Percentiles rank a stretch among this genome's conserved stretches.
Evolutionary conservation across 2,113 vertebrate species (phyloP).

Genomic region (Capra hircus): DNA sequence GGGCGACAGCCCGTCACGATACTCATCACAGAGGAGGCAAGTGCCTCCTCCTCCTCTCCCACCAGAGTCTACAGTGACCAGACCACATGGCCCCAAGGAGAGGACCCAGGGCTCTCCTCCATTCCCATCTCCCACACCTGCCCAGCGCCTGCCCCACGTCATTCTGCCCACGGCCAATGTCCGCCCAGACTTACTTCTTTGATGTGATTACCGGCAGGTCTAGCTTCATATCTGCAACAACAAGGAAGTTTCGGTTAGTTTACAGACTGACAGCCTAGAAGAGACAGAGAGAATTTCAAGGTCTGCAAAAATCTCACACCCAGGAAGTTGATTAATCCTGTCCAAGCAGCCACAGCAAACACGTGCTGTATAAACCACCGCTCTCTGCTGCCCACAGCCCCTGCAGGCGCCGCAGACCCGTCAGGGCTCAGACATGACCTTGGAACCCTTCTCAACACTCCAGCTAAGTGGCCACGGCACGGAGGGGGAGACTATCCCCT

Average conservation of each 20-base stretch:
- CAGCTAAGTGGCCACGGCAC: not conserved
- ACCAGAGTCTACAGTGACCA: not conserved
- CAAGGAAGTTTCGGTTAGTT: constrained; percentile 58
- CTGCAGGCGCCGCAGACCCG: accelerated
- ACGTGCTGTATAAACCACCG: accelerated
- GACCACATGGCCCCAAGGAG: not conserved
- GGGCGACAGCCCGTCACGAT: too few relatives aligned
- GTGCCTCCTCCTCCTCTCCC: not conserved
- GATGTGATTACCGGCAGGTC: constrained; percentile 86
- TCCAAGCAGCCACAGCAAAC: accelerated
- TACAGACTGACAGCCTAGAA: not conserved
- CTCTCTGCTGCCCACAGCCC: too few relatives aligned
- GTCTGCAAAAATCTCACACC: not conserved
- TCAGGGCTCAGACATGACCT: not conserved
- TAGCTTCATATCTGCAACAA: constrained; percentile 81
- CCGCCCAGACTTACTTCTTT: constrained; percentile 83
- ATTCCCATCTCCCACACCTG: too few relatives aligned
- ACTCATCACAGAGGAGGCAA: not conserved
- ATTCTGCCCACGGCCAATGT: not conserved
- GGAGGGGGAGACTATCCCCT: not conserved
- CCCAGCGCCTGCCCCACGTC: not conserved
- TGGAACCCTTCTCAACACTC: not conserved
- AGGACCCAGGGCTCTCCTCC: not conserved
- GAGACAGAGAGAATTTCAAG: not conserved
- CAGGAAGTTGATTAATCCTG: not conserved